phyloP scores from a whole-genome alignment of 2,797 vertebrate species.

The Poecilia wingei region DNA sequence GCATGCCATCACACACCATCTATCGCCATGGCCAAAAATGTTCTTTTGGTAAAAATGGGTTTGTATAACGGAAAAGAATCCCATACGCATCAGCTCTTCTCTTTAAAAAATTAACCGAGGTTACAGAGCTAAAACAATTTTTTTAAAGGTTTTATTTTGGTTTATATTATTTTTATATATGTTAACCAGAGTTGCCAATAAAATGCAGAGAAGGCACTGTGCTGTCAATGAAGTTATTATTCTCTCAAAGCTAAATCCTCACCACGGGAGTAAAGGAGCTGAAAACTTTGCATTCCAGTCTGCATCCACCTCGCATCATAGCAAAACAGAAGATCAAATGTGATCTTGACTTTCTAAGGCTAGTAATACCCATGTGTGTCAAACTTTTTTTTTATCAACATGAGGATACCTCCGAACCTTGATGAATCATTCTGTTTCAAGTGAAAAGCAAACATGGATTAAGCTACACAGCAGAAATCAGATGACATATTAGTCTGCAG shows the following conservation, averaged over 20 bases:
- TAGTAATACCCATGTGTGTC: slow-evolving; percentile 5
- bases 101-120: not conserved
- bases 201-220: not conserved
- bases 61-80: not conserved
- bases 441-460: slow-evolving; percentile 14
- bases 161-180: not conserved
- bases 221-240: not conserved
- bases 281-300: slow-evolving; percentile 21
- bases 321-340: slow-evolving; percentile 12
- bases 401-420: slow-evolving; percentile 25
- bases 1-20: not conserved
- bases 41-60: not conserved
- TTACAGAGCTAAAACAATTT: not conserved
- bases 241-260: slow-evolving; percentile 6
- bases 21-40: no score
- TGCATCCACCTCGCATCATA: slow-evolving; percentile 18
- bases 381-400: not conserved
- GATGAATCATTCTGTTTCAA: slow-evolving; percentile 45
- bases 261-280: slow-evolving; percentile 3
- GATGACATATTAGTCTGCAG: not conserved
- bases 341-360: slow-evolving; percentile 30
- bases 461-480: slow-evolving; percentile 1
- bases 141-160: not conserved
- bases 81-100: not conserved
- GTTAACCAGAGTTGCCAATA: not conserved